Evolutionary conservation across 1,140 invertebrate genomes (phyloP), one percentile per base, ranked within the genome.

Genomic region (Euwallacea similis): DNA sequence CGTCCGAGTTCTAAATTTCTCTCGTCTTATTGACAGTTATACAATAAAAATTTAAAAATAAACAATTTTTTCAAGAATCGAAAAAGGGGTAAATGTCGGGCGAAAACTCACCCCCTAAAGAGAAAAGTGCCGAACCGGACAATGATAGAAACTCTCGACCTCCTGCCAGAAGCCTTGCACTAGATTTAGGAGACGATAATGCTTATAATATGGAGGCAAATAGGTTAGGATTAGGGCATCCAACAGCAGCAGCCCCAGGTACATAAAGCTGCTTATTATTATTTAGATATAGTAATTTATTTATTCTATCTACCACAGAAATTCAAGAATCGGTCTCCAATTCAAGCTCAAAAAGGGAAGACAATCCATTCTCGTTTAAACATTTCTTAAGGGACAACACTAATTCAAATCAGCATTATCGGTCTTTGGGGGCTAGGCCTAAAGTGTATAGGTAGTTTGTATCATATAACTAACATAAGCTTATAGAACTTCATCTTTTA

Each of bases 301-400:
- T 33, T 33, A 33, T 21, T 63, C 2, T 42, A 59, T 21, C n/a
- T 13, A 44, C 59, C 43, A 21, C 66, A 16, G 55, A 47, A 16
- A 43, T 42, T 33, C 62, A 44, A 9, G 64, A 61, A 44, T 9
- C 66, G 64, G 16, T 54, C 65, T 69, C 43, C 69, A 83, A 85
- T 10, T 33, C 21, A 33, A 76, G 80, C 7, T 79, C 83, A 47
- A 85, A 85, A 62, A 85, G 87, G 75, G 89, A 91, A 75, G 90
- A 90, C 59, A 90, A 90, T 80, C 87, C 89, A 2, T 91, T 94
- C 80, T 93, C 91, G 46, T 92, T 94, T 77, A 91, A 91, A 79
- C 91, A 93, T 79, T 93, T 93, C 79, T 78, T 93, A 74, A 88
- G 88, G 74, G 81, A 85, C 66, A 87, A 87, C 73, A 63, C 75